These are phyloP conservation scores for Cerastoderma edule DNA, from an alignment of 2,888 invertebrate genomes.

Conservation along the genomic window DNA sequence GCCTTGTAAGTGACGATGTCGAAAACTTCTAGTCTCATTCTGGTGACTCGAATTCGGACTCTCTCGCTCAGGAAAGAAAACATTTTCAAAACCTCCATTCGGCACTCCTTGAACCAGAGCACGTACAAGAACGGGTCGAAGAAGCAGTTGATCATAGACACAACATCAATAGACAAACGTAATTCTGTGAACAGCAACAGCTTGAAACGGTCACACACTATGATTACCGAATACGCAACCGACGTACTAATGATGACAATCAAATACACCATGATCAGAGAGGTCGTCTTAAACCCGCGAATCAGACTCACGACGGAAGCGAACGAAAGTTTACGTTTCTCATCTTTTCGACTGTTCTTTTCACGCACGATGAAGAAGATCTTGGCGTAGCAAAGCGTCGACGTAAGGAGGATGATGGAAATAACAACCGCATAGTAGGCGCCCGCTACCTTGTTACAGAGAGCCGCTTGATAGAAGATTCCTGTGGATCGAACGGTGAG, in stretches of 20 bases:
- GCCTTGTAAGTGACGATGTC: slow-evolving; percentile 20
- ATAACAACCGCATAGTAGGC: neutral
- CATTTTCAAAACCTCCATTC: slow-evolving; percentile 33
- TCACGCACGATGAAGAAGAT: slow-evolving; percentile 10
- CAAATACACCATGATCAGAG: slow-evolving; percentile 18
- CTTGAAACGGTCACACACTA: neutral
- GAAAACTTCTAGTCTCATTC: slow-evolving; percentile 21
- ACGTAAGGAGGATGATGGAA: neutral
- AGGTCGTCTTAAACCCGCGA: slow-evolving; percentile 20
- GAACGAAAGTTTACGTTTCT: neutral
- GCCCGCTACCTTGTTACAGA: slow-evolving; percentile 16
- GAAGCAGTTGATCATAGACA: slow-evolving; percentile 18
- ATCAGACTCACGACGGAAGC: neutral
- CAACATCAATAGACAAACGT: slow-evolving; percentile 6
- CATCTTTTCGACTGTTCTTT: neutral
- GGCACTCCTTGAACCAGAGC: slow-evolving; percentile 33
- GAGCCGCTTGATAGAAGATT: slow-evolving; percentile 26
- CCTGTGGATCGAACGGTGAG: neutral
- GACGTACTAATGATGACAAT: slow-evolving; percentile 4
- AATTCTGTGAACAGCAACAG: neutral
- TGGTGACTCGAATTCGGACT: neutral
- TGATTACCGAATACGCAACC: slow-evolving; percentile 5
- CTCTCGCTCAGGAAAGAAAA: neutral
- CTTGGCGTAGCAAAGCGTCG: slow-evolving; percentile 8
- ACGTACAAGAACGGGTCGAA: slow-evolving; percentile 31